These are phyloP conservation scores for Melikaiella ostensackeni DNA, from an alignment of 2,888 invertebrate genomes.

Conservation along the genomic window DNA sequence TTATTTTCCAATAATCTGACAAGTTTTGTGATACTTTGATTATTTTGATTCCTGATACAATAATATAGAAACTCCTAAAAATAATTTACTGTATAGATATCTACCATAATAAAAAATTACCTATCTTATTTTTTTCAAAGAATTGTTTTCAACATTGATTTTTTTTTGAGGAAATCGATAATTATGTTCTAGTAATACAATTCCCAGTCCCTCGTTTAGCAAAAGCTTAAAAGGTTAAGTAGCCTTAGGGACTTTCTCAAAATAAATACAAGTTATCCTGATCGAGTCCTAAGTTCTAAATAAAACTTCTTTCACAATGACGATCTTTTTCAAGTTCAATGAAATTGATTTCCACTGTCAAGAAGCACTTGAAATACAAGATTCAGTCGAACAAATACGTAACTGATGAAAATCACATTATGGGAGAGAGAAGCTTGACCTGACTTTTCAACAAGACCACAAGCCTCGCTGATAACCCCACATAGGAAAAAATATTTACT, in stretches of 20 bases:
- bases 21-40: not conserved
- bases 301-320: not conserved
- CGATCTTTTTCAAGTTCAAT: not conserved
- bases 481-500: not conserved
- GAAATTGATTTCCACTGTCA: not conserved
- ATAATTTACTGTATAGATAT: not conserved
- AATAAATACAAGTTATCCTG: no score
- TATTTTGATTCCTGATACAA: not conserved
- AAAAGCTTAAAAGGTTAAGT: not conserved
- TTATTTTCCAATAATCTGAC: no score
- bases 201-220: not conserved
- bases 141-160: no score
- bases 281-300: no score
- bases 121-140: no score
- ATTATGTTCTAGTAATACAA: no score
- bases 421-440: not conserved
- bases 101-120: not conserved
- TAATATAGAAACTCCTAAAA: not conserved
- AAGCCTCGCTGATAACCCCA: not conserved
- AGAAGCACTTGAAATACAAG: not conserved
- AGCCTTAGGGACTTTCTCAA: no score
- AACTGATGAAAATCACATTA: not conserved
- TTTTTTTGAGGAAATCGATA: no score
- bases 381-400: not conserved
- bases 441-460: not conserved